phyloP scores from a whole-genome alignment of 2,113 vertebrate species.

The Zosterops lateralis region DNA sequence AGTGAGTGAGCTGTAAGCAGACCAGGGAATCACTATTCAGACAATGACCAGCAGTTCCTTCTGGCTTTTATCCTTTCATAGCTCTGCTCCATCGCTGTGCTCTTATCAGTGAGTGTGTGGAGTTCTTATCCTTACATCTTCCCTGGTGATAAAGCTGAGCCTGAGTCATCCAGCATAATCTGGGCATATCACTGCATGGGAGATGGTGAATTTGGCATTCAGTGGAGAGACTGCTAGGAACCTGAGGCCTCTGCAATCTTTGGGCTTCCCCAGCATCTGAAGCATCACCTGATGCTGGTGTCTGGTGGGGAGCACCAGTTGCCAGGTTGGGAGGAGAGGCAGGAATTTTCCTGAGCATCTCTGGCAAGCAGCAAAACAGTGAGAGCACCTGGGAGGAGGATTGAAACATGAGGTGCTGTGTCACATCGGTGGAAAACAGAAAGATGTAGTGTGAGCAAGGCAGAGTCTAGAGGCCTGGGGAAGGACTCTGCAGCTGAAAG shows the following conservation, averaged over 20 bases:
- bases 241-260: neutral
- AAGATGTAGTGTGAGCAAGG: neutral
- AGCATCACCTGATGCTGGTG: neutral
- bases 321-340: neutral
- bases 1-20: neutral
- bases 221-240: neutral
- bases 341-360: neutral
- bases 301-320: neutral
- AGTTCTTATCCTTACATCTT: neutral
- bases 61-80: neutral
- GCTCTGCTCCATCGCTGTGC: neutral
- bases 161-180: neutral
- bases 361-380: neutral
- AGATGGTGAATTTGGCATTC: neutral
- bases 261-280: neutral
- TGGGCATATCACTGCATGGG: neutral
- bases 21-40: neutral
- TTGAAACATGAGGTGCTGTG: rapidly evolving
- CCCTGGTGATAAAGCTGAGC: neutral
- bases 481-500: neutral
- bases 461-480: neutral
- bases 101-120: neutral
- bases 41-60: neutral
- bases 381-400: neutral
- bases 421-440: neutral